Evolutionary conservation across 2,888 invertebrate species (phyloP).

Genomic region (Cheiracanthium punctorium): DNA sequence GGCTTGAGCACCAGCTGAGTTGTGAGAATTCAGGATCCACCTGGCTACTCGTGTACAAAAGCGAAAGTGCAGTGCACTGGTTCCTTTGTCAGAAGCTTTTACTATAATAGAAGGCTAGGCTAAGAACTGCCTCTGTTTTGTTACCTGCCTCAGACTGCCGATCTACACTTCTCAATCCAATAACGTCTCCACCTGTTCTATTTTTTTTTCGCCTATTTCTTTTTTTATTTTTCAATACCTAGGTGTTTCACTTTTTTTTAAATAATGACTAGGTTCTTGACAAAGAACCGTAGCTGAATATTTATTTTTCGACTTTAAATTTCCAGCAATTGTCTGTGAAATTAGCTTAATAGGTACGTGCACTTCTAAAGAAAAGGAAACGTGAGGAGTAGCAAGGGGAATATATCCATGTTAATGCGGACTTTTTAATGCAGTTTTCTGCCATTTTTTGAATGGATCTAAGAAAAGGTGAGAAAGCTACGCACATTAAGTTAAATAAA

Average conservation of each 20-base stretch:
- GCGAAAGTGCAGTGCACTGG: background rate
- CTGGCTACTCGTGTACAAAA: constrained; percentile 2
- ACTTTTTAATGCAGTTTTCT: too few species aligned
- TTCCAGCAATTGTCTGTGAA: background rate
- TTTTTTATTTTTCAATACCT: background rate
- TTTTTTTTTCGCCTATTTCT: background rate
- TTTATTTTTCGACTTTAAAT: background rate
- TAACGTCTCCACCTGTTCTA: background rate
- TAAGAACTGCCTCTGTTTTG: background rate
- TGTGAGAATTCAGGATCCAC: background rate
- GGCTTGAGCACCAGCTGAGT: background rate
- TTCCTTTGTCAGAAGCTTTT: background rate
- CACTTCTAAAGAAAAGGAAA: background rate
- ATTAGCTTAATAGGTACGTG: background rate
- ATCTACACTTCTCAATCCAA: background rate
- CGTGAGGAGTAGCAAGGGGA: too few species aligned
- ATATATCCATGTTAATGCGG: too few species aligned
- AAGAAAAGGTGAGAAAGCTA: too few species aligned
- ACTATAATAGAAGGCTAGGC: background rate
- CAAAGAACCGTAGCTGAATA: background rate
- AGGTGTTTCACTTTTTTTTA: background rate
- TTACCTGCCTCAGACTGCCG: background rate
- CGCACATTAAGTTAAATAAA: too few species aligned
- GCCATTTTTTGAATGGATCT: too few species aligned
- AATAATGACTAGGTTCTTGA: background rate